Evolutionary conservation across 2,888 invertebrate genomes (phyloP).

Genomic region (Drepanosiphum platanoidis): DNA sequence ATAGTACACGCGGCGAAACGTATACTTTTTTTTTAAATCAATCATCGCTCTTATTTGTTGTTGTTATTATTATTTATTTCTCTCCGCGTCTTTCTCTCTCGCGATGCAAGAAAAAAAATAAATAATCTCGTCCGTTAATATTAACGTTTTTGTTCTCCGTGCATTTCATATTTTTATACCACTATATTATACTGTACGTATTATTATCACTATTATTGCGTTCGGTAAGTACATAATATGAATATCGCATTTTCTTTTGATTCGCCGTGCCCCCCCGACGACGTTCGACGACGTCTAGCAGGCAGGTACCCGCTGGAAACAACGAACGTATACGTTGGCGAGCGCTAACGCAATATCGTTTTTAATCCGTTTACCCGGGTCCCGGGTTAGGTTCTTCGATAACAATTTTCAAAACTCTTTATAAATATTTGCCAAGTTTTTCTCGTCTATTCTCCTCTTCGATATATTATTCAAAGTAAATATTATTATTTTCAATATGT

Average conservation of each 20-base stretch:
- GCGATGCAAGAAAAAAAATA: too few relatives aligned
- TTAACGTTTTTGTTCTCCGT: background rate
- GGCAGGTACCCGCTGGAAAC: too few relatives aligned
- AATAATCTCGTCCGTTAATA: background rate
- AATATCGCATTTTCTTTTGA: too few relatives aligned
- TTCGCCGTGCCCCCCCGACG: too few relatives aligned
- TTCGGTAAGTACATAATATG: too few relatives aligned
- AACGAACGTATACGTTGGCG: too few relatives aligned
- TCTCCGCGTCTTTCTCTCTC: background rate
- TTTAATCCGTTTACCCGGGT: background rate
- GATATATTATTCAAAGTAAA: background rate
- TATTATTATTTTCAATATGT: background rate
- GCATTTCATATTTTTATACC: background rate
- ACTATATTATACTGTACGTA: too few relatives aligned
- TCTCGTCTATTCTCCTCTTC: background rate
- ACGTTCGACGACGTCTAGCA: too few relatives aligned
- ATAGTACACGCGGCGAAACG: slow-evolving; percentile 4
- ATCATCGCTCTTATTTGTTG: slow-evolving; percentile 27
- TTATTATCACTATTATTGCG: too few relatives aligned
- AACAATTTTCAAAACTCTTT: background rate
- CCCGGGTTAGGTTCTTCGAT: background rate
- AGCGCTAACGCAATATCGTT: too few relatives aligned
- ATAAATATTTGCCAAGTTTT: background rate
- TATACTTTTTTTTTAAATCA: slow-evolving; percentile 24
- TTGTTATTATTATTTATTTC: background rate